Evolutionary conservation across 92 coral and sea anemone genomes (phyloP), one percentile per base, ranked within the genome.

Genomic region (Actinernus sp.): DNA sequence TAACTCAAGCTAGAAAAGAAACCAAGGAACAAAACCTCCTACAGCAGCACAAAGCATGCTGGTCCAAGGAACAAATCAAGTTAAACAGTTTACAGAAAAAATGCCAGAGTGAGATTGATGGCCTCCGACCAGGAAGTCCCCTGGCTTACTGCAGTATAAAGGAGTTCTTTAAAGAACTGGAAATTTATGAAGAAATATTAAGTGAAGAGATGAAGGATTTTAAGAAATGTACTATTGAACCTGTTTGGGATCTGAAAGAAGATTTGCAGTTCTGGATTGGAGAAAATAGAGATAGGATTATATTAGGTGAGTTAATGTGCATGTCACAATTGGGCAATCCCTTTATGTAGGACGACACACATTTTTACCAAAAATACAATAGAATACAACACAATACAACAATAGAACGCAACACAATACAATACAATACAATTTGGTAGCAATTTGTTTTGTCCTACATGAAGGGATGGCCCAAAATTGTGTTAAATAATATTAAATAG

Each of bases 211-310:
- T 60, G 62, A 73, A 60, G 0, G 93, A 78, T 9, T 94, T 94
- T 49, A 86, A 85, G 49, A 76, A 79, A 21, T 78, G 75, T 78
- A 94, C 98, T 6, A 59, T 94, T 47, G 93, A 91, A 26, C 98
- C 98, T 27, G 32, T 95, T 3, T 87, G 97, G 96, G 98, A 87
- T 72, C 55, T 95, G 62, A 79, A 88, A 23, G 99, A 95, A 49
- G 99, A 95, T 74, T 74, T 95, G 41, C 97, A 91, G 71, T 84
- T 79, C 49, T 95, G 99, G 99, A 68, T 95, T 24, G 74, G 93
- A 46, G 97, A 95, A 55, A 87, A 91, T 70, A 95, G 91, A 49
- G 92, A 88, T 43, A 87, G 88, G 55, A 56, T 87, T 21, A 47
- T 82, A 45, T 49, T 88, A 70, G 96, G 96, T 92, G 56, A 65